Percentiles rank a stretch among this genome's conserved stretches.
These are phyloP conservation scores for Sphecodes monilicornis DNA, from an alignment of 2,888 invertebrate species.

Conservation along the genomic window DNA sequence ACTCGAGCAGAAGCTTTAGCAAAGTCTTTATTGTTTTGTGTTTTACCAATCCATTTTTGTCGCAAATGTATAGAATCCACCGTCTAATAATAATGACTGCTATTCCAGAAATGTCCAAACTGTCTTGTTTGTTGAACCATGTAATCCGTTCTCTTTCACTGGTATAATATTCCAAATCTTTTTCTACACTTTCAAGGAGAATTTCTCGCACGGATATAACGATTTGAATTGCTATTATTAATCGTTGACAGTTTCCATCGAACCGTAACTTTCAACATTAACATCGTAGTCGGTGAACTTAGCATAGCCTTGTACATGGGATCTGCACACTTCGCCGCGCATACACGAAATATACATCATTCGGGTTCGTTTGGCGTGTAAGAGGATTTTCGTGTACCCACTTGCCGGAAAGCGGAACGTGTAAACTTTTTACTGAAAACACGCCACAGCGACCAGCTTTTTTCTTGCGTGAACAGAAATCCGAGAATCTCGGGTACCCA, in stretches of 20 bases:
- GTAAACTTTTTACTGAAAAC: slow-evolving; percentile 69
- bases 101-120: background rate
- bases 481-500: slow-evolving; percentile 45
- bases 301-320: slow-evolving; percentile 35
- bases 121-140: background rate
- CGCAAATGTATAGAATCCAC: too few relatives aligned
- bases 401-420: slow-evolving; percentile 67
- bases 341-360: slow-evolving; percentile 45
- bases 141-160: background rate
- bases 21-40: too few relatives aligned
- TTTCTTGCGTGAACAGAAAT: slow-evolving; percentile 47
- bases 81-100: too few relatives aligned
- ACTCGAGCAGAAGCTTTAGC: too few relatives aligned
- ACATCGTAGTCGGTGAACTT: slow-evolving; percentile 44
- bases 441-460: slow-evolving; percentile 43
- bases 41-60: too few relatives aligned
- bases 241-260: background rate
- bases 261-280: slow-evolving; percentile 43
- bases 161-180: background rate
- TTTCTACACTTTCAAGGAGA: background rate
- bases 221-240: background rate
- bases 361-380: slow-evolving; percentile 61
- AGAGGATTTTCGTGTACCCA: slow-evolving; percentile 72
- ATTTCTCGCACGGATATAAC: background rate
- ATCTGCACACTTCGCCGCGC: slow-evolving; percentile 12